Evolutionary conservation across 2,113 vertebrate genomes (phyloP), one percentile per base, ranked within the genome.

Genomic region (Orycteropus afer): DNA sequence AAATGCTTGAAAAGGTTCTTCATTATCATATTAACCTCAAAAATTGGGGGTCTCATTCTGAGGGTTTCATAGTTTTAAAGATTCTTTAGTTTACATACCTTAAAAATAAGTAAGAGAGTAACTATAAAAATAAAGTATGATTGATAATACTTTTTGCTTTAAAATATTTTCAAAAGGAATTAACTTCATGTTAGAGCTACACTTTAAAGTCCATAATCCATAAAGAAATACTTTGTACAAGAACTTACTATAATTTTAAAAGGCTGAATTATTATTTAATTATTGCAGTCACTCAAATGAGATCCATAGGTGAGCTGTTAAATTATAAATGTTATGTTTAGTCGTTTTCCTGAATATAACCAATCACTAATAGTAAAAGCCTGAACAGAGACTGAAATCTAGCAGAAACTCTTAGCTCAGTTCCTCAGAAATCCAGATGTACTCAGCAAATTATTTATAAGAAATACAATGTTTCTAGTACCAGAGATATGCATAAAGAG

Each of bases 81-180:
- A 83, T 34, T 3, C 53, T 74, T 74, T 80, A 91, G n/a, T 11
- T 86, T 86, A 82, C 40, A 53, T n/a, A 90, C 18, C 17, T 86
- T 59, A 77, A 76, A 89, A 92, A 84, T 78, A 84, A 77, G 74
- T 77, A 81, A 81, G 86, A 10, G 1, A 85, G 20, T 32, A 55
- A 32, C 51, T 63, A 89, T 63, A 85, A 67, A 67, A 67, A 67
- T 20, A 15, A 61, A 92, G 13, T 25, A 47, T 79, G 89, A 78
- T 69, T 86, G 49, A 51, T 69, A 81, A 91, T 9, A 53, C 10
- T 29, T 34, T 78, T 63, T 78, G 45, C 20, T 86, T 37, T 93
- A 95, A 77, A 91, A 59, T 65, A 79, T 63, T 86, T 92, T 77
- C 47, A 90, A 69, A 67, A 61, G 65, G 22, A 81, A 88, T 27